These are phyloP conservation scores for Drosophila anomalata DNA, from an alignment of 2,888 invertebrate genomes.

Conservation along the genomic window DNA sequence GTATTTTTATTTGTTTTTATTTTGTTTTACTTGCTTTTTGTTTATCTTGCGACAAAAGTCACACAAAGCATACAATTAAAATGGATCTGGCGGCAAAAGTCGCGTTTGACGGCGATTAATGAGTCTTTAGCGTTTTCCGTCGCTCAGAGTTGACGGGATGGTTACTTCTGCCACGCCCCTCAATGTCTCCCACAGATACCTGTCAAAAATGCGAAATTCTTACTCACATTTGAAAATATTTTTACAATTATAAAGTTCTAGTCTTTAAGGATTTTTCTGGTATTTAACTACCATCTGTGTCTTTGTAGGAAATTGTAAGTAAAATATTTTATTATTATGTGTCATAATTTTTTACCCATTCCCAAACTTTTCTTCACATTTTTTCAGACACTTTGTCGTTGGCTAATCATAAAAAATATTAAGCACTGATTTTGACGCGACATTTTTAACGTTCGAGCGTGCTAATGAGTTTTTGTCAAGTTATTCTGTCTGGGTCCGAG, in stretches of 20 bases:
- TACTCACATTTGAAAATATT: background rate
- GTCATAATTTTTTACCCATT: slow-evolving; percentile 45
- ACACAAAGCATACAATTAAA: slow-evolving; percentile 64
- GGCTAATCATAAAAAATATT: slow-evolving; percentile 75
- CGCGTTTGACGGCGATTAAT: slow-evolving; percentile 74
- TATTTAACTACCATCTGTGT: too few species aligned
- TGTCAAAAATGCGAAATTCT: slow-evolving; percentile 19
- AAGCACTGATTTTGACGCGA: slow-evolving; percentile 78
- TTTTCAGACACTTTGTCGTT: slow-evolving; percentile 33
- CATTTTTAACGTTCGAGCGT: slow-evolving; percentile 78
- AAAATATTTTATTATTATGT: slow-evolving; percentile 17
- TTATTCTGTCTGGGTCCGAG: slow-evolving; percentile 47
- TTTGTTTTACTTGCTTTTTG: slow-evolving; percentile 34
- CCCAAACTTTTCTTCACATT: slow-evolving; percentile 3
- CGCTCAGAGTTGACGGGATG: slow-evolving; percentile 61
- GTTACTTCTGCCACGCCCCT: slow-evolving; percentile 53
- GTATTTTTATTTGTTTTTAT: slow-evolving; percentile 53
- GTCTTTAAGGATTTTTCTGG: too few species aligned
- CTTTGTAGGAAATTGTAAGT: background rate
- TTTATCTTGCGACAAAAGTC: slow-evolving; percentile 19
- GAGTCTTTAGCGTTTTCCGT: slow-evolving; percentile 79
- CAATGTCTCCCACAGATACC: slow-evolving; percentile 24
- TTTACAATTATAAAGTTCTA: background rate
- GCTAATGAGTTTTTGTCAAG: slow-evolving; percentile 71
- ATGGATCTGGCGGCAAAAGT: slow-evolving; percentile 61